Evolutionary conservation across 2,113 vertebrate species (phyloP), one percentile per base, ranked within the genome.

Genomic region (Paralichthys olivaceus): DNA sequence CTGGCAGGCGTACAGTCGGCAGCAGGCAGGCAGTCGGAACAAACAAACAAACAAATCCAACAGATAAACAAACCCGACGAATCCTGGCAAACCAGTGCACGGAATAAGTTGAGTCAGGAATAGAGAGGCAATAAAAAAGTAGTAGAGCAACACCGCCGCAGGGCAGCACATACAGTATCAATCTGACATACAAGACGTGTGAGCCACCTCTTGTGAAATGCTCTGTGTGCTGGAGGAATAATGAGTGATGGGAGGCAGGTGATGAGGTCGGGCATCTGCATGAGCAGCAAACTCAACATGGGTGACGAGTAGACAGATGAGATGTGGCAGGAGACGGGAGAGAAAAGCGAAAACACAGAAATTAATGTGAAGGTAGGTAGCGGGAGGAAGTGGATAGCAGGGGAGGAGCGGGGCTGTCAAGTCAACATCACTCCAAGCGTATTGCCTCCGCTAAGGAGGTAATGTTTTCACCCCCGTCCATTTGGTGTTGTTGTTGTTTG

Each of bases 41-140:
- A 84, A 85, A 84, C 83, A 89, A 78, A 68, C 80, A 59, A 69
- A 79, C 74, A 84, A 75, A 45, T 40, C 70, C 76, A 67, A 82
- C 43, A 55, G 67, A 78, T 65, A 83, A 83, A 82, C 63, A 72
- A 66, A 81, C 58, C 69, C 34, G 63, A 55, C 64, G 84, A 84
- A 85, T 79, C 58, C 78, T 72, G 69, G 67, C 80, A 81, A 69
- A 70, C 40, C 40, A 28, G 5, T 0, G 20, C 37, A 26, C 37
- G 60, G 77, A 75, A 62, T 54, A 63, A 61, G 79, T 72, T 45
- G 17, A 45, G 66, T 60, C 49, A 57, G 49, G 55, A 37, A 56
- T 15, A 25, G 25, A 40, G 25, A 57, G 8, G 40, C n/a, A 43
- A 62, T 51, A 57, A 5, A 9, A 28, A 66, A 29, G 12, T 13